Evolutionary conservation across 1,140 invertebrate species (phyloP).

Genomic region (Phenacoccus solenopsis): DNA sequence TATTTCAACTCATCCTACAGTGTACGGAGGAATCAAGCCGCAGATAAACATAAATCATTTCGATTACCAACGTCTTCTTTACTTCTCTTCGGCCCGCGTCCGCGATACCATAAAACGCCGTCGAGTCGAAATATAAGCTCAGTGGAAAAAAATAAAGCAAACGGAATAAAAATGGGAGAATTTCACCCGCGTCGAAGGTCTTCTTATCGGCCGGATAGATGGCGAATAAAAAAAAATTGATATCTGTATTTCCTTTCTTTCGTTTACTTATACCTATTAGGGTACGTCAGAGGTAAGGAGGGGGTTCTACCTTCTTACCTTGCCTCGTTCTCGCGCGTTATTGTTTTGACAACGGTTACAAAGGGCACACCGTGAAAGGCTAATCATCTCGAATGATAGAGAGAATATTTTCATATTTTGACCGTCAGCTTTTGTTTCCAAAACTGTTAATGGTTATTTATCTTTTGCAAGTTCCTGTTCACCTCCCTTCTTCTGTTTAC

Average conservation of each 20-base stretch:
- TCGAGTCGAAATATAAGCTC: background rate
- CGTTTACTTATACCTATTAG: too few relatives aligned
- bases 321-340: too few relatives aligned
- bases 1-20: constrained; percentile 10
- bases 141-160: constrained; percentile 8
- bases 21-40: background rate
- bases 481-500: too few relatives aligned
- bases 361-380: too few relatives aligned
- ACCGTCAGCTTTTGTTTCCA: too few relatives aligned
- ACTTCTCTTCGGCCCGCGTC: background rate
- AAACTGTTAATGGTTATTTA: too few relatives aligned
- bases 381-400: too few relatives aligned
- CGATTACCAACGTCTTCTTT: constrained; percentile 15
- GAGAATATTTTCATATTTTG: too few relatives aligned
- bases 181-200: background rate
- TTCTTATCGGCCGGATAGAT: background rate
- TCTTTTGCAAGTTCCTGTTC: too few relatives aligned
- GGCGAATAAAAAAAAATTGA: background rate
- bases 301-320: too few relatives aligned
- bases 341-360: too few relatives aligned
- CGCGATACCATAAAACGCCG: background rate
- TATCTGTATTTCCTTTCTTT: background rate
- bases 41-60: constrained; percentile 16
- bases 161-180: background rate
- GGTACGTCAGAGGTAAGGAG: too few relatives aligned